Percentiles rank a stretch among this genome's conserved stretches.
phyloP scores from a whole-genome alignment of 2,113 vertebrate species.

The Dasypus novemcinctus region DNA sequence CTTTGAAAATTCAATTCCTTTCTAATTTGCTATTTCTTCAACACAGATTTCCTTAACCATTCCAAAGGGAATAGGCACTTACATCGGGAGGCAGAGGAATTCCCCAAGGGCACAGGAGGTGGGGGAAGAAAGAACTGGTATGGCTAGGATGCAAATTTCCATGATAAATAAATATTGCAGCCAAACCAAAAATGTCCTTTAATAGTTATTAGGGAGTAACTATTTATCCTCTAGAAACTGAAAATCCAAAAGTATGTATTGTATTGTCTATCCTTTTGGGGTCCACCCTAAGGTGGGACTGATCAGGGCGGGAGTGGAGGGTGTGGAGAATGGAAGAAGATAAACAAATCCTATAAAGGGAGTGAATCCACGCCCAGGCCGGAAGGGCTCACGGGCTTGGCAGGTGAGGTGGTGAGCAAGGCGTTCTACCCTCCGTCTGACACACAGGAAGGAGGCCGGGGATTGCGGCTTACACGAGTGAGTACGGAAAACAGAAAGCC shows the following conservation, averaged over 20 bases:
- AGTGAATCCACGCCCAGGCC: not conserved
- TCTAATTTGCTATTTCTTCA: not conserved
- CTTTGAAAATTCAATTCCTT: not conserved
- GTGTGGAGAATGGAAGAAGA: not conserved
- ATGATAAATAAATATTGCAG: not conserved
- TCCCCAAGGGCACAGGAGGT: too few species aligned
- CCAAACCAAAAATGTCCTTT: not conserved
- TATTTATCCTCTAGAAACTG: not conserved
- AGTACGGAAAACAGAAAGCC: not conserved
- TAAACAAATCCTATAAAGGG: not conserved
- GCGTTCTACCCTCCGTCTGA: not conserved
- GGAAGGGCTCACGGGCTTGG: too few species aligned
- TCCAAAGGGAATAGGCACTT: not conserved
- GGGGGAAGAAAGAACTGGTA: not conserved
- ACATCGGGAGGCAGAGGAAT: too few species aligned
- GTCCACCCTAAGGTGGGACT: not conserved
- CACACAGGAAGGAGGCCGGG: not conserved
- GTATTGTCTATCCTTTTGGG: not conserved
- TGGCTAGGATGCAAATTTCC: not conserved
- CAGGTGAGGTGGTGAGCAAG: not conserved
- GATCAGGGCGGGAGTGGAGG: not conserved
- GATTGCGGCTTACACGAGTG: not conserved
- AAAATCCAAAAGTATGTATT: not conserved
- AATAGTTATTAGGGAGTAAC: not conserved
- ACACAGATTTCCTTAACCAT: not conserved